Conservation (phyloP, 2,113 vertebrate genomes). For the Bufo bufo region DNA sequence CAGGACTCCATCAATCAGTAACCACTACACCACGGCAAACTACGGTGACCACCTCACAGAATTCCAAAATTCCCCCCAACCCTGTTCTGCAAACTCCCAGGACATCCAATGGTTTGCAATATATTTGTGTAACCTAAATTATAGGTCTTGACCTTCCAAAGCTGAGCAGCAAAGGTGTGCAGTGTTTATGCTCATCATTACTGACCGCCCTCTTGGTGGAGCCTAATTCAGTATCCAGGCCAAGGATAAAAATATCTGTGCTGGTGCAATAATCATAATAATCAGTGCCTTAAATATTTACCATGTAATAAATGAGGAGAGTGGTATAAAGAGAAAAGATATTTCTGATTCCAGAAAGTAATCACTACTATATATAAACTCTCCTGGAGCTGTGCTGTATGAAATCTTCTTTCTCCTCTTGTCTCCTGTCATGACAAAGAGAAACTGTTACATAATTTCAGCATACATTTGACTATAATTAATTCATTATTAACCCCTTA, state of each 20-base stretch:
- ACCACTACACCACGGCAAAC: background rate
- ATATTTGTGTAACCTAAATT: conserved; percentile 22
- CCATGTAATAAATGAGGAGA: background rate
- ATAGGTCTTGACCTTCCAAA: conserved; percentile 7
- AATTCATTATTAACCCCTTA: background rate
- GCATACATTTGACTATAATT: background rate
- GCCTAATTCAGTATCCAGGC: background rate
- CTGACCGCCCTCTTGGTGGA: background rate
- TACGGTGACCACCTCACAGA: background rate
- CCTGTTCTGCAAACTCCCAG: background rate
- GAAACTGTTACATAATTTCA: background rate
- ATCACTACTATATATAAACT: background rate
- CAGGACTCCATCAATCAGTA: background rate
- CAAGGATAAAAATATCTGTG: background rate
- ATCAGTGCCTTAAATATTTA: conserved; percentile 22
- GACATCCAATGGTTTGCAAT: background rate
- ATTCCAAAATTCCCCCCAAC: background rate
- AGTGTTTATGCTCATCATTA: conserved; percentile 38
- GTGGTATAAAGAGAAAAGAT: background rate
- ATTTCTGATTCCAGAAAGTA: conserved; percentile 15
- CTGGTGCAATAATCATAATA: conserved; percentile 9
- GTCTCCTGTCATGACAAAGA: background rate
- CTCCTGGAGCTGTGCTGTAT: background rate
- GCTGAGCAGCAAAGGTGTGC: background rate
- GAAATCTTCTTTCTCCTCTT: background rate